phyloP scores from a whole-genome alignment of 1,140 invertebrate genomes.

The Cyphomyrmex costatus region DNA sequence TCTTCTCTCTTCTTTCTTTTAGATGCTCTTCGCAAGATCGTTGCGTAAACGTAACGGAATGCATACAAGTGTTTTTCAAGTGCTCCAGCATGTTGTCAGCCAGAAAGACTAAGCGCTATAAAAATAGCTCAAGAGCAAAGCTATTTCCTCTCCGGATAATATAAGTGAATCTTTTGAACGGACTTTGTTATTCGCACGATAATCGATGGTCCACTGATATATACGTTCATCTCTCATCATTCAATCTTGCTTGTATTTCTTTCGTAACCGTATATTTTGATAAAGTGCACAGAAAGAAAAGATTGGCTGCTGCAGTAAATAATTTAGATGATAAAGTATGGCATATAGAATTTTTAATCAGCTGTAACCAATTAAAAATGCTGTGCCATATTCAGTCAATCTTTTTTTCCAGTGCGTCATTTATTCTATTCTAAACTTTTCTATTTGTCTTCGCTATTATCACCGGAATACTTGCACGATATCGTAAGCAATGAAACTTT shows the following conservation, averaged over 20 bases:
- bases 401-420: no score
- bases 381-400: no score
- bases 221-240: not conserved
- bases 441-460: not conserved
- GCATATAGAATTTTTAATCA: no score
- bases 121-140: constrained; percentile 85
- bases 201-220: constrained; percentile 45
- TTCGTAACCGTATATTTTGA: not conserved
- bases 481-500: not conserved
- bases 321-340: no score
- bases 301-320: no score
- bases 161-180: constrained; percentile 75
- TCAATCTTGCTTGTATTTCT: not conserved
- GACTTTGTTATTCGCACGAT: constrained; percentile 76
- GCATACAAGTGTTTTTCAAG: constrained; percentile 86
- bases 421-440: not conserved
- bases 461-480: not conserved
- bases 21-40: constrained; percentile 72
- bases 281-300: no score
- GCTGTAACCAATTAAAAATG: no score
- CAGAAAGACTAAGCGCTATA: constrained; percentile 85
- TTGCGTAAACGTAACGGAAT: constrained; percentile 86
- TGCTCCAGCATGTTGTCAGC: constrained; percentile 86
- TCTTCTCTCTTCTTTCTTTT: constrained; percentile 70
- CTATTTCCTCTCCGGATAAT: constrained; percentile 77